A percentile compares a stretch with the other conserved stretches of the same genome.
These are phyloP conservation scores for Sigmodon hispidus DNA, from an alignment of 2,113 vertebrate genomes.

Conservation along the genomic window DNA sequence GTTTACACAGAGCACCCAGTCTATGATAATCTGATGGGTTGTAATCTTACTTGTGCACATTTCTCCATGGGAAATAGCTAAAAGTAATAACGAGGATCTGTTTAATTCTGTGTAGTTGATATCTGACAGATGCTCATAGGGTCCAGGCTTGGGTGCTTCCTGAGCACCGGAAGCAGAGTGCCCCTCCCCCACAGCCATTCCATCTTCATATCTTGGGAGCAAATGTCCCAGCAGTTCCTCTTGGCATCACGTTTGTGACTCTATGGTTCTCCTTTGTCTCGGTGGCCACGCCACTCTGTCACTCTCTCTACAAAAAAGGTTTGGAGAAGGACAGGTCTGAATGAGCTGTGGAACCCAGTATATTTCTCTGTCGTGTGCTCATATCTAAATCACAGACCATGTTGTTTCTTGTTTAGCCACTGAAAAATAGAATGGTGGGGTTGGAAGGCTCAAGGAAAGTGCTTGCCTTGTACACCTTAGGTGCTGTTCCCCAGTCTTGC, in stretches of 20 bases:
- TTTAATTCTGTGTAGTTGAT: neutral
- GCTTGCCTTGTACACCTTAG: neutral
- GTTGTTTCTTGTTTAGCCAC: neutral
- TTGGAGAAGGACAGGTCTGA: accelerated
- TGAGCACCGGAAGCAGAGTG: neutral
- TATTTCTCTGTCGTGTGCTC: neutral
- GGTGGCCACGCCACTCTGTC: neutral
- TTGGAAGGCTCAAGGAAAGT: neutral
- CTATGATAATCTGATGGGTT: neutral
- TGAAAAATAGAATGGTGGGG: neutral
- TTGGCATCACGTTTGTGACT: neutral
- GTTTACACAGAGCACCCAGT: neutral
- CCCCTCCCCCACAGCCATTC: neutral
- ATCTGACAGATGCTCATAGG: neutral
- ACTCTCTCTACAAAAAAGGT: neutral
- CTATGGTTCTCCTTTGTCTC: neutral
- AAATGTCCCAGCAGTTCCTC: neutral
- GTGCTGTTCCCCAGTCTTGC: no score
- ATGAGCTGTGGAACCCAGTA: neutral
- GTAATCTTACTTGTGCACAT: neutral
- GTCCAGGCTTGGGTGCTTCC: neutral
- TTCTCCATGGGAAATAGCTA: neutral
- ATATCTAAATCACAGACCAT: neutral
- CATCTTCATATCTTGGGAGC: neutral
- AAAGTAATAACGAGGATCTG: neutral